Conservation (phyloP, 2,113 vertebrate genomes). For the Tamias sibiricus region DNA sequence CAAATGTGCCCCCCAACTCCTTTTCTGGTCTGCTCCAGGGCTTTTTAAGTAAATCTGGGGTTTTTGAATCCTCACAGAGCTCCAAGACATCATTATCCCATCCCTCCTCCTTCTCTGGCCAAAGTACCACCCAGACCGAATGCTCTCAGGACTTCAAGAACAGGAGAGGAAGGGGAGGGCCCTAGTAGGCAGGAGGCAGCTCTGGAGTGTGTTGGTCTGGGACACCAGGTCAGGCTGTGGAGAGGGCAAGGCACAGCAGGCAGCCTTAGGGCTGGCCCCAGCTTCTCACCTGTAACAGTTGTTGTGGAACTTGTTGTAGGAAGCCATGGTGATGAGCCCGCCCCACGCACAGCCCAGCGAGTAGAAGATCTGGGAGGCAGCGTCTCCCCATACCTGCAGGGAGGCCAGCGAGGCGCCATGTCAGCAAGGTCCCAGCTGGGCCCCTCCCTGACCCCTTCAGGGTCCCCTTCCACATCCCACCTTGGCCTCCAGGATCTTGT, state of each 20-base stretch:
- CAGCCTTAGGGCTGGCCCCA: not conserved
- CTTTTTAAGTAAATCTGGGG: not conserved
- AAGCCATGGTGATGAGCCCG: constrained; percentile 99
- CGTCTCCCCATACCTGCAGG: constrained; percentile 97
- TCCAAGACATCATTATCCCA: not conserved
- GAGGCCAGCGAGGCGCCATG: not conserved
- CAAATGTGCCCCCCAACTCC: not conserved
- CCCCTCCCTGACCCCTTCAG: accelerated
- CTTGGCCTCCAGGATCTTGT: constrained; percentile 98
- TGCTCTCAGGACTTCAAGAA: not conserved
- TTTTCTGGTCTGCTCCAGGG: not conserved
- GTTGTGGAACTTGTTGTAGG: constrained; percentile 99
- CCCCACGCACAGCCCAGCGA: constrained; percentile 98
- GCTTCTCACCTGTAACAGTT: constrained; percentile 96
- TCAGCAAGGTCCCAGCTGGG: not conserved
- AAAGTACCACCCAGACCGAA: not conserved
- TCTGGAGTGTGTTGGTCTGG: not conserved
- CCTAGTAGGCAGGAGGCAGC: not conserved
- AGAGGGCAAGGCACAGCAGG: not conserved
- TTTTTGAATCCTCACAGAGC: not conserved
- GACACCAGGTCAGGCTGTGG: not conserved
- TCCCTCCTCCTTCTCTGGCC: not conserved
- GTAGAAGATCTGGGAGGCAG: constrained; percentile 99
- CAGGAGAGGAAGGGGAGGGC: not conserved
- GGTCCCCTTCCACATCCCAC: constrained; percentile 77